A percentile compares a stretch with the other conserved stretches of the same genome.
phyloP scores from a whole-genome alignment of 2,113 vertebrate species.

The Bombycilla garrulus region DNA sequence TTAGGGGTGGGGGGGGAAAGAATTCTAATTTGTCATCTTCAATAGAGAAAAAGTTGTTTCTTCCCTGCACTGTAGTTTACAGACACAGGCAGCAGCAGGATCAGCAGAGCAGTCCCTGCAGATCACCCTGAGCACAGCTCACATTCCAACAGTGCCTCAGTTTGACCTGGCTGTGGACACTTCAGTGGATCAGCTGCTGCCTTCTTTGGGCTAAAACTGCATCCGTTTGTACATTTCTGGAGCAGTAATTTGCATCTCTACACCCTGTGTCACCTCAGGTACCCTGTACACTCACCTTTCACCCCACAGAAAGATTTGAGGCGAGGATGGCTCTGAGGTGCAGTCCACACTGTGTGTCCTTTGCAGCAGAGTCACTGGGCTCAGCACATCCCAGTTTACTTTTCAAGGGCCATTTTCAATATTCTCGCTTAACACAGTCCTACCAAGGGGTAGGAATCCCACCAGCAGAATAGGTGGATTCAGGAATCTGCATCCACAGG shows the following conservation, averaged over 20 bases:
- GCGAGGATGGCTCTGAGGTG: not conserved
- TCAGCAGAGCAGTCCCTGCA: not conserved
- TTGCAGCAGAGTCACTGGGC: not conserved
- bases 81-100: not conserved
- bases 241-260: not conserved
- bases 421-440: too few relatives aligned
- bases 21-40: not conserved
- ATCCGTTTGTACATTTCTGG: not conserved
- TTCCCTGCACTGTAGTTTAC: not conserved
- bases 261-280: not conserved
- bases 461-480: not conserved
- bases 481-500: not conserved
- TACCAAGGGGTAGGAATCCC: fast-evolving
- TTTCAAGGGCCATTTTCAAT: not conserved
- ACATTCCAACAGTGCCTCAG: not conserved
- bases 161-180: not conserved
- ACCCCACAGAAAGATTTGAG: not conserved
- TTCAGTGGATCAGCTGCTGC: not conserved
- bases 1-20: too few relatives aligned
- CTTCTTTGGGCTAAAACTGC: not conserved
- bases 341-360: fast-evolving
- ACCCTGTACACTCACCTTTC: not conserved
- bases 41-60: not conserved
- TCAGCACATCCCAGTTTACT: not conserved
- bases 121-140: fast-evolving